Evolutionary conservation across 1,140 invertebrate genomes (phyloP).

Genomic region (Dinothrombium tinctorium): DNA sequence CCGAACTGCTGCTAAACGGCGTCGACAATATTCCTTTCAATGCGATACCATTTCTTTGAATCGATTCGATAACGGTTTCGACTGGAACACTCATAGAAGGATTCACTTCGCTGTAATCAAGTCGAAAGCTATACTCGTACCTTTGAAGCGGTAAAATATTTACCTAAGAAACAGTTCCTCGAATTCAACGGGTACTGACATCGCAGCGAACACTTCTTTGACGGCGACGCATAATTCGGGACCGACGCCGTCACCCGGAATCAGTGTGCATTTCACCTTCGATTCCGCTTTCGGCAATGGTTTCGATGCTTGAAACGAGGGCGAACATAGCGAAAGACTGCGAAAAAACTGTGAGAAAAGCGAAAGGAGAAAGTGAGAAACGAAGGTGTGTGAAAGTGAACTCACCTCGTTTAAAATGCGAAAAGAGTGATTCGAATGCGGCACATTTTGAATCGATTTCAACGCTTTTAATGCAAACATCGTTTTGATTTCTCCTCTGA

Average conservation of each 20-base stretch:
- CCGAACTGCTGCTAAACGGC: slow-evolving; percentile 62
- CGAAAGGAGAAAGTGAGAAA: too few relatives aligned
- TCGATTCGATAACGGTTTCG: slow-evolving; percentile 70
- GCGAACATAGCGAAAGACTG: too few relatives aligned
- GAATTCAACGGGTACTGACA: slow-evolving; percentile 63
- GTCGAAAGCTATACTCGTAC: slow-evolving; percentile 34
- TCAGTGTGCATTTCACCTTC: slow-evolving; percentile 56
- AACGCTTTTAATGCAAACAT: too few relatives aligned
- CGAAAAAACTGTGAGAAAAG: too few relatives aligned
- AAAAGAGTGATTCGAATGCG: too few relatives aligned
- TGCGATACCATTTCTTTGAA: slow-evolving; percentile 72
- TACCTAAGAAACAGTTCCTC: slow-evolving; percentile 28
- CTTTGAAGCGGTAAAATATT: background rate
- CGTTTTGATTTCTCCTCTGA: too few relatives aligned
- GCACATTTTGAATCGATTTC: too few relatives aligned
- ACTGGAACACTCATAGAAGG: slow-evolving; percentile 65
- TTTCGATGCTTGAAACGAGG: too few relatives aligned
- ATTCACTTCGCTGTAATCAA: slow-evolving; percentile 52
- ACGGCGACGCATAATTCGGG: slow-evolving; percentile 62
- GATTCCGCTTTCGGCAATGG: too few relatives aligned
- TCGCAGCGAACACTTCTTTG: slow-evolving; percentile 69
- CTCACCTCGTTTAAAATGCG: too few relatives aligned
- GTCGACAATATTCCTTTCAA: slow-evolving; percentile 88
- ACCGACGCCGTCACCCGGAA: slow-evolving; percentile 95
- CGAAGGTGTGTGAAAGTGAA: too few relatives aligned